A percentile compares a stretch with the other conserved stretches of the same genome.
Evolutionary conservation across 2,113 vertebrate genomes (phyloP).

Genomic region (Gobio gobio): DNA sequence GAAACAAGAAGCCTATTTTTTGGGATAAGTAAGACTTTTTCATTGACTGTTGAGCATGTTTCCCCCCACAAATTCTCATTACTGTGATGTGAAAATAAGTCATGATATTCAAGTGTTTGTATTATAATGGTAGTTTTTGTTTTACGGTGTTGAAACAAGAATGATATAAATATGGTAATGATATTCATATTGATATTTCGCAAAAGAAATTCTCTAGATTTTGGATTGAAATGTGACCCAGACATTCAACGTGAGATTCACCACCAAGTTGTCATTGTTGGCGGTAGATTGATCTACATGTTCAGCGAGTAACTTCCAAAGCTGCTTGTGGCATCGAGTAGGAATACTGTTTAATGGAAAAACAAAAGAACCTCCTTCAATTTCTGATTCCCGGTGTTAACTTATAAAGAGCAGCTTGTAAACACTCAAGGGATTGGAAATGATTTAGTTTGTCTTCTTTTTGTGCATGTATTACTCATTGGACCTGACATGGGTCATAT

Average conservation of each 20-base stretch:
- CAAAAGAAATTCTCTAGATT: neutral
- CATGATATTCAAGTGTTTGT: constrained; percentile 2
- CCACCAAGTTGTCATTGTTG: neutral
- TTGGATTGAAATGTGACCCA: constrained; percentile 15
- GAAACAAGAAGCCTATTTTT: no score
- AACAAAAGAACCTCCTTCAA: neutral
- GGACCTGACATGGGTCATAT: neutral
- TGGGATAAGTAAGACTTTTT: no score
- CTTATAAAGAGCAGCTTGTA: constrained; percentile 44
- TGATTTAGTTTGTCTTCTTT: neutral
- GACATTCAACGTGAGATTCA: neutral
- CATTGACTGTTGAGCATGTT: neutral
- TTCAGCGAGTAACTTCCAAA: neutral
- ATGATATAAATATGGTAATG: neutral
- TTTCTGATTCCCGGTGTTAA: constrained; percentile 2
- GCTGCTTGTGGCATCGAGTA: constrained; percentile 19
- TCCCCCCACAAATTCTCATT: neutral
- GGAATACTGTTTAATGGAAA: neutral
- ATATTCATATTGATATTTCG: neutral
- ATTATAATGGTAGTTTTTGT: neutral
- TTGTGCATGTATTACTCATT: neutral
- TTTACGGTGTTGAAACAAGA: neutral
- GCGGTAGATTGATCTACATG: neutral
- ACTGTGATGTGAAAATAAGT: neutral
- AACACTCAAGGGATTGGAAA: constrained; percentile 5